Base-by-base conservation (phyloP, 35 echinoderm and acorn worm genomes). In the Nesometra sesokonis region DNA sequence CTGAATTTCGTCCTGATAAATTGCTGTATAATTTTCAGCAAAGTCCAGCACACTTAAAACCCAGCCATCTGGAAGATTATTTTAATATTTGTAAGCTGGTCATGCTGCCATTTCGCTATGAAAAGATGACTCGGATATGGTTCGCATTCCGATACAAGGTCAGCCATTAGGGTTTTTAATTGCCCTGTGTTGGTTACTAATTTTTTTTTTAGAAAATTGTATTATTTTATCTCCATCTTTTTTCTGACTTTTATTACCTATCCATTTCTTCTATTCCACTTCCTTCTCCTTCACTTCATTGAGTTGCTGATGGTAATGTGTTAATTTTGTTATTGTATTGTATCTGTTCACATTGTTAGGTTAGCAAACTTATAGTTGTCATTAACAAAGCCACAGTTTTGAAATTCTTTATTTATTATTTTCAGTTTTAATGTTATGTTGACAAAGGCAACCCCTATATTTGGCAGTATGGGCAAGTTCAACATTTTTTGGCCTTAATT, bases 1-100 rank as follows among this genome's bases (percentile, higher is more conserved):
- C 32, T 80, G 77, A 43, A 82, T 34, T 39, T 87, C 86, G 35
- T 87, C 86, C 47, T 88, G 87, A 13, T 81, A 80, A 9, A 47
- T 46, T 0, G 33, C 35, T 1, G 46, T 81, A 29, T 78, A 86
- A 38, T 86, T 86, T 35, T 86, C 43, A 3, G 85, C 85, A 34
- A 86, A 82, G 33, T 88, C 78, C 32, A 82, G 38, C 0, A 88
- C 79, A 29, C 30, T 57, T 1, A 88, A 3, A 0, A 57, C 39
- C 37, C 34, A 39, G 37, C 46, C 47, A 36, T 30, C 19, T 46
- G 87, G 77, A 4, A 86, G 32, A 9, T 33, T 3, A 9, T 46
- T 33, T 76, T 76, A 36, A 86, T 19, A 21, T 23, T 32, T 17
- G 23, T 32, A 31, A 67, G 76, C 32, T 86, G 84, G 11, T 30